phyloP scores from a whole-genome alignment of 2,888 invertebrate genomes.

The Tyria jacobaeae region DNA sequence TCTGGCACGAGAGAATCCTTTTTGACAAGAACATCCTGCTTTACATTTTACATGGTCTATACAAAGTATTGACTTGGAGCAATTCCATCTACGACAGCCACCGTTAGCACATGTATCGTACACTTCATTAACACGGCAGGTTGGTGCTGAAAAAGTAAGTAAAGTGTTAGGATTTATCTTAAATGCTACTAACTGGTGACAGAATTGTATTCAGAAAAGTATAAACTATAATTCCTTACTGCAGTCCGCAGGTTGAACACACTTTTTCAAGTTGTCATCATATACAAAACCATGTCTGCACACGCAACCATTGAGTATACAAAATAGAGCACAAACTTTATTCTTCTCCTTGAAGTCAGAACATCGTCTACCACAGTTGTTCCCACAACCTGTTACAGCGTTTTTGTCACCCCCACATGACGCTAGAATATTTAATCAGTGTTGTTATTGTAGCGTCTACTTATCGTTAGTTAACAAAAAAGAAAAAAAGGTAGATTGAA shows the following conservation, averaged over 20 bases:
- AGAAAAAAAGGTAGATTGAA: not conserved
- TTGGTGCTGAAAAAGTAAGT: slow-evolving; percentile 32
- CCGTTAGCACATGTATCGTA: slow-evolving; percentile 50
- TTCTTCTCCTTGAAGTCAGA: slow-evolving; percentile 29
- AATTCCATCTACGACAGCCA: slow-evolving; percentile 54
- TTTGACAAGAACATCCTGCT: slow-evolving; percentile 52
- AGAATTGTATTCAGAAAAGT: not conserved
- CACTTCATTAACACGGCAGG: slow-evolving; percentile 47
- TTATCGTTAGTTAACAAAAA: not conserved
- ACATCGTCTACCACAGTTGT: slow-evolving; percentile 44
- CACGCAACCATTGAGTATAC: slow-evolving; percentile 30
- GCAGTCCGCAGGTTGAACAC: slow-evolving; percentile 32
- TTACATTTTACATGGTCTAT: slow-evolving; percentile 46
- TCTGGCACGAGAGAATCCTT: slow-evolving; percentile 37
- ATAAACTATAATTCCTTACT: slow-evolving; percentile 24
- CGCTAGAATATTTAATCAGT: slow-evolving; percentile 2
- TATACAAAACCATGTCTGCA: slow-evolving; percentile 36
- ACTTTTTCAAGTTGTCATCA: slow-evolving; percentile 27
- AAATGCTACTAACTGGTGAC: not conserved
- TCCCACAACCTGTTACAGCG: slow-evolving; percentile 48
- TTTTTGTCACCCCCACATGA: slow-evolving; percentile 38
- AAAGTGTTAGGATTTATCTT: not conserved
- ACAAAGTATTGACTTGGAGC: slow-evolving; percentile 51
- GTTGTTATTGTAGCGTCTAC: not conserved
- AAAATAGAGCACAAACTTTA: slow-evolving; percentile 22